Base-by-base conservation (phyloP, 2,888 invertebrate species). In the Caradrina clavipalpis region DNA sequence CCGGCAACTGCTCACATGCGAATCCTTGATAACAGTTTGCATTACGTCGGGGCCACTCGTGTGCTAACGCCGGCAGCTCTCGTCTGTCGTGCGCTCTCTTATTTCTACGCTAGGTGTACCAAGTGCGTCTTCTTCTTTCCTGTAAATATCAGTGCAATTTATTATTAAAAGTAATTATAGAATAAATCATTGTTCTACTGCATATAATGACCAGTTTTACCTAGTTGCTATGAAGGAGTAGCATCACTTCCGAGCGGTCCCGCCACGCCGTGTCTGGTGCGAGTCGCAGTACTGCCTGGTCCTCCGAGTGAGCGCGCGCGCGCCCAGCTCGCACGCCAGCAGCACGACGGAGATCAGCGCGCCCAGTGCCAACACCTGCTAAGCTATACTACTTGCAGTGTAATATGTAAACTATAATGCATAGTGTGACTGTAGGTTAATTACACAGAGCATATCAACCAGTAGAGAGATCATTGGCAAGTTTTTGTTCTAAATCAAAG, bases 361-460 rank as follows among this genome's bases (percentile, higher is more conserved):
- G 2, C 89, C 89, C 39, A 67, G 51, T 0, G 65, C 77, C 61
- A 81, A 63, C 45, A 69, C 75, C 86, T 79, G 86, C 76, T 35
- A 35, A 6, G 15, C 47, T 15, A 17, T 42, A 72, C 2, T 10
- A n/a, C 42, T 31, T 42, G 3, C 39, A 39, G 39, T 13, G 11
- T 31, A 21, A 22, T 5, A 21, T 31, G 11, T 31, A 17, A 17
- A 17, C 3, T n/a, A 11, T n/a, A n/a, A 39, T 22, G 10, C 8
- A 10, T 13, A 13, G 45, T 31, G 17, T 35, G 21, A 11, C 13
- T 39, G 35, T 6, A 26, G 26, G 26, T 3, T 26, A n/a, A n/a
- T n/a, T n/a, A n/a, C n/a, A n/a, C n/a, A n/a, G n/a, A n/a, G n/a
- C n/a, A n/a, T n/a, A n/a, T n/a, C n/a, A n/a, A n/a, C n/a, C n/a